These are phyloP conservation scores for Megaceryle torquata DNA, from an alignment of 2,113 vertebrate genomes.

Conservation along the genomic window DNA sequence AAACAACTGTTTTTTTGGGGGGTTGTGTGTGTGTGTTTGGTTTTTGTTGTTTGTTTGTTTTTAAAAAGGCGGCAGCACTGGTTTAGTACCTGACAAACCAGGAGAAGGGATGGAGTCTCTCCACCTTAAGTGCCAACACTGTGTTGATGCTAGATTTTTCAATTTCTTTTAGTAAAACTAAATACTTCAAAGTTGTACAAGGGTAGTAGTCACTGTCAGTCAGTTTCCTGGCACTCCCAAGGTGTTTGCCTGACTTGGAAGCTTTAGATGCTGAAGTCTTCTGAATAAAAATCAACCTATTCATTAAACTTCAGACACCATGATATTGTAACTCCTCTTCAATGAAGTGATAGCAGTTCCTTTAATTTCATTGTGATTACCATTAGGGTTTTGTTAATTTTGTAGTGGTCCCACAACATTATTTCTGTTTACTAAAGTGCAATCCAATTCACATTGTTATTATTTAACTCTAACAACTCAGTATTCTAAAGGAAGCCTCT, in stretches of 20 bases:
- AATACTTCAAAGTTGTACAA: neutral
- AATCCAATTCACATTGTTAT: neutral
- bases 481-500: neutral
- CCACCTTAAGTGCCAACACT: neutral
- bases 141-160: neutral
- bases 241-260: neutral
- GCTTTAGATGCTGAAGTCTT: neutral
- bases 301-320: neutral
- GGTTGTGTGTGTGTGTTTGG: too few species aligned
- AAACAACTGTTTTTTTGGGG: neutral
- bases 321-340: neutral
- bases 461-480: neutral
- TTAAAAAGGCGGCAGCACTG: neutral
- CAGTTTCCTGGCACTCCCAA: neutral
- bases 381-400: neutral
- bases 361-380: neutral
- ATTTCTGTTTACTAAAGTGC: neutral
- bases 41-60: too few species aligned
- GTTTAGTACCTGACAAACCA: neutral
- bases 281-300: neutral
- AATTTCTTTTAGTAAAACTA: neutral
- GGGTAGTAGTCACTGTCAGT: neutral
- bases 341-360: neutral
- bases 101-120: neutral
- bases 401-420: neutral